Evolutionary conservation across 2,113 vertebrate genomes (phyloP).

Genomic region (Cygnus atratus): DNA sequence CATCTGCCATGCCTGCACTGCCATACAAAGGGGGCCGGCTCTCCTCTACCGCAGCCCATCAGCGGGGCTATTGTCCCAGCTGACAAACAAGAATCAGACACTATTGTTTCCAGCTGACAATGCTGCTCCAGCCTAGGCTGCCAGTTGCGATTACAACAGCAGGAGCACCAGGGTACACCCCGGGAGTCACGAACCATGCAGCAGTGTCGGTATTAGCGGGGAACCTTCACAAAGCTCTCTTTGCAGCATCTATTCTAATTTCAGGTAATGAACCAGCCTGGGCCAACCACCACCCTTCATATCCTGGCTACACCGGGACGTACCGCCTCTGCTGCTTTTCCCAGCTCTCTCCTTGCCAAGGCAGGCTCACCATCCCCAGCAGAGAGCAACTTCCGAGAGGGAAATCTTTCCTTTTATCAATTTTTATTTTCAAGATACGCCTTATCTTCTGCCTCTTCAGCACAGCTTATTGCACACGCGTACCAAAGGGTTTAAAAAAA

Average conservation of each 20-base stretch:
- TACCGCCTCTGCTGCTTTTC: neutral
- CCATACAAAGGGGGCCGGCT: slow-evolving; percentile 47
- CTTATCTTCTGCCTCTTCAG: neutral
- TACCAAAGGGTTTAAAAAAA: neutral
- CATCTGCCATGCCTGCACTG: slow-evolving; percentile 81
- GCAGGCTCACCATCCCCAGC: neutral
- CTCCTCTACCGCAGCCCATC: slow-evolving; percentile 41
- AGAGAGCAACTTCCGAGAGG: neutral
- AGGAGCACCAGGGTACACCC: slow-evolving; percentile 17
- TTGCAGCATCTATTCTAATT: neutral
- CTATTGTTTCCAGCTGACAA: slow-evolving; percentile 70
- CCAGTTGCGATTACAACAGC: slow-evolving; percentile 70
- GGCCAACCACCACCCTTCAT: neutral
- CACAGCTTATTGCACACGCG: neutral
- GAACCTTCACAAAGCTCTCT: neutral
- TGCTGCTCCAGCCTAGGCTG: slow-evolving; percentile 52
- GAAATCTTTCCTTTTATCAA: neutral
- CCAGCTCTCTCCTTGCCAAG: neutral
- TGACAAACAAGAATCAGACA: slow-evolving; percentile 73
- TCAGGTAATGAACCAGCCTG: neutral
- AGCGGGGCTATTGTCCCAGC: slow-evolving; percentile 69
- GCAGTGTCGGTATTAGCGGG: neutral
- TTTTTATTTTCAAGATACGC: neutral
- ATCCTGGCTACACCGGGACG: fast-evolving
- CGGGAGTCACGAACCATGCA: slow-evolving; percentile 41